These are phyloP conservation scores for Invenusta paracnida DNA, from an alignment of 2,888 invertebrate genomes.

Conservation along the genomic window DNA sequence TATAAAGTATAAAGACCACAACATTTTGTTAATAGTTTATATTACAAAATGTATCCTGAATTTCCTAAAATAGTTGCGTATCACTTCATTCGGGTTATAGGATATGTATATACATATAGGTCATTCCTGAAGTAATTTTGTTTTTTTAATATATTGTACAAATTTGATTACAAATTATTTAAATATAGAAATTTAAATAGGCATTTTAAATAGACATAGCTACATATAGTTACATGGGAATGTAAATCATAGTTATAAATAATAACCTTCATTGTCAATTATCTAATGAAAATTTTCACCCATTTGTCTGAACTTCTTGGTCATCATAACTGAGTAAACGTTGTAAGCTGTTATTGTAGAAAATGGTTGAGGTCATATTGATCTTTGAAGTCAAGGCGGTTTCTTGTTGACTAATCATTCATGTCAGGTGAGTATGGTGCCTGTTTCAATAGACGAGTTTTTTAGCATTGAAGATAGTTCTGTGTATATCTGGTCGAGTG, in stretches of 20 bases:
- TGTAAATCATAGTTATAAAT: background rate
- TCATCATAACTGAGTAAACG: constrained; percentile 5
- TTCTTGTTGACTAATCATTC: background rate
- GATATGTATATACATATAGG: too few species aligned
- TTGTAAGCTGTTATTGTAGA: background rate
- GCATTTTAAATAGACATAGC: too few species aligned
- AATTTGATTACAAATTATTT: too few species aligned
- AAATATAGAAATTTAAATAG: too few species aligned
- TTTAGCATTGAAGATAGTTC: background rate
- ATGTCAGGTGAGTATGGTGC: background rate
- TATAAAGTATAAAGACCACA: too few species aligned
- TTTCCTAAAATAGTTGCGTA: too few species aligned
- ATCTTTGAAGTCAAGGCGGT: constrained; percentile 1
- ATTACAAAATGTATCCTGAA: too few species aligned
- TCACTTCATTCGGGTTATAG: too few species aligned
- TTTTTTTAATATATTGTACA: too few species aligned
- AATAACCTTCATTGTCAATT: constrained; percentile 9
- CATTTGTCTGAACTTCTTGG: background rate
- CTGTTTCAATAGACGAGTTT: background rate
- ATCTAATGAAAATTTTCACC: background rate
- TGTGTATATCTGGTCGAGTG: background rate
- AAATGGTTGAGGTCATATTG: background rate
- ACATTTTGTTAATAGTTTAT: too few species aligned
- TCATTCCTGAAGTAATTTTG: too few species aligned
- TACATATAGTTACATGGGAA: too few species aligned